These are phyloP conservation scores for Augochlora pura DNA, from an alignment of 1,140 invertebrate species.

Conservation along the genomic window DNA sequence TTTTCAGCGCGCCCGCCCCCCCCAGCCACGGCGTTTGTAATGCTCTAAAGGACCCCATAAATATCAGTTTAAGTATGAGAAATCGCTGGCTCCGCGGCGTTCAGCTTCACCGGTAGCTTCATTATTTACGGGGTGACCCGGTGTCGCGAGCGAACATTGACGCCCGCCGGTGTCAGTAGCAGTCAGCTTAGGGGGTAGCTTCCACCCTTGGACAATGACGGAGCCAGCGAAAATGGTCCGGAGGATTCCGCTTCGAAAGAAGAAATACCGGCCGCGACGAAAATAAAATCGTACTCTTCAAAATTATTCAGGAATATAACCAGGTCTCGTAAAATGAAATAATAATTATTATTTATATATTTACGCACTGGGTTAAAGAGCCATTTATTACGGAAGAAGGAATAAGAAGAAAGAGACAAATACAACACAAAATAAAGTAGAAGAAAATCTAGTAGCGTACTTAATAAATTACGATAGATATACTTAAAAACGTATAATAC, in stretches of 20 bases:
- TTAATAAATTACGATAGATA: no score
- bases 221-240: background rate
- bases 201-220: background rate
- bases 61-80: background rate
- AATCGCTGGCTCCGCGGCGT: background rate
- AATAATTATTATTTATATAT: no score
- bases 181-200: constrained; percentile 5
- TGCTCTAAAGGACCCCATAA: constrained; percentile 13
- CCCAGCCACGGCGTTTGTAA: background rate
- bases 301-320: no score
- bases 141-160: background rate
- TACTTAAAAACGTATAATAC: no score
- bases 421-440: no score
- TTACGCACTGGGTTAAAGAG: no score
- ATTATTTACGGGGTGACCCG: constrained; percentile 10
- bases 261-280: constrained; percentile 9
- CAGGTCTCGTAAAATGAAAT: no score
- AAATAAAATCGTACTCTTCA: no score
- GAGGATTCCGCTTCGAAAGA: constrained; percentile 24
- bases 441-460: no score
- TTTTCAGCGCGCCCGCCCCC: background rate
- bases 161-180: constrained; percentile 1
- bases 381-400: background rate
- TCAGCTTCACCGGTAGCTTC: background rate
- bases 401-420: no score